Evolutionary conservation across 2,113 vertebrate species (phyloP).

Genomic region (Brachyhypopomus gauderio): DNA sequence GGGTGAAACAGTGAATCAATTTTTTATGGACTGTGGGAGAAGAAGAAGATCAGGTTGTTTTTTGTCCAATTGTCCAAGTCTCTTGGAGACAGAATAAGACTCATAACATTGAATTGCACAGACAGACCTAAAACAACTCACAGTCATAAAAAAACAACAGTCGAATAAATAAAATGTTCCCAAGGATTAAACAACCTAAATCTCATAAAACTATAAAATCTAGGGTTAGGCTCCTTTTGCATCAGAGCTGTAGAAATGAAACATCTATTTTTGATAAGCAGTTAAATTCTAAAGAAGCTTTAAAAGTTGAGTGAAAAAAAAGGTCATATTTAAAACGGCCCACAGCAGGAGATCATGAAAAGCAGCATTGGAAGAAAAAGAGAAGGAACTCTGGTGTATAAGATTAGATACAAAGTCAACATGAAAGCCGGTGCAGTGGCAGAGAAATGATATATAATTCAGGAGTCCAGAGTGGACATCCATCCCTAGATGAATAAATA

Average conservation of each 20-base stretch:
- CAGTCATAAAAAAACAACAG: neutral
- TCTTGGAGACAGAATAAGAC: too few species aligned
- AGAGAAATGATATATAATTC: conserved; percentile 50
- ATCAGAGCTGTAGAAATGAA: conserved; percentile 6
- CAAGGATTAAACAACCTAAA: conserved; percentile 11
- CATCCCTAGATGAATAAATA: conserved; percentile 48
- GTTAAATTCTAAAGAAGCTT: neutral
- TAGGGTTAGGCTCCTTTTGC: neutral
- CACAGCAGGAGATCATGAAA: conserved; percentile 13
- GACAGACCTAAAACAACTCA: neutral
- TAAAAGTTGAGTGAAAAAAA: neutral
- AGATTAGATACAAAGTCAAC: neutral
- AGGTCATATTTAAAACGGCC: neutral
- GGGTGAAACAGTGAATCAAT: too few species aligned
- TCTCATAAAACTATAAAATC: neutral
- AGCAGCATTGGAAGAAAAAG: neutral
- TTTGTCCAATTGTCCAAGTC: too few species aligned
- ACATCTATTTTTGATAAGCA: conserved; percentile 7
- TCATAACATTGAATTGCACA: neutral
- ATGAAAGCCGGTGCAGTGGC: neutral
- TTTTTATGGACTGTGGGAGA: too few species aligned
- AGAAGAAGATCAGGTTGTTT: too few species aligned
- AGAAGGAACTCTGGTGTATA: neutral
- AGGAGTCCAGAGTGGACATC: conserved; percentile 26
- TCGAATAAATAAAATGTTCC: conserved; percentile 22